These are phyloP conservation scores for Nymphicus hollandicus DNA, from an alignment of 2,113 vertebrate species.

Conservation along the genomic window DNA sequence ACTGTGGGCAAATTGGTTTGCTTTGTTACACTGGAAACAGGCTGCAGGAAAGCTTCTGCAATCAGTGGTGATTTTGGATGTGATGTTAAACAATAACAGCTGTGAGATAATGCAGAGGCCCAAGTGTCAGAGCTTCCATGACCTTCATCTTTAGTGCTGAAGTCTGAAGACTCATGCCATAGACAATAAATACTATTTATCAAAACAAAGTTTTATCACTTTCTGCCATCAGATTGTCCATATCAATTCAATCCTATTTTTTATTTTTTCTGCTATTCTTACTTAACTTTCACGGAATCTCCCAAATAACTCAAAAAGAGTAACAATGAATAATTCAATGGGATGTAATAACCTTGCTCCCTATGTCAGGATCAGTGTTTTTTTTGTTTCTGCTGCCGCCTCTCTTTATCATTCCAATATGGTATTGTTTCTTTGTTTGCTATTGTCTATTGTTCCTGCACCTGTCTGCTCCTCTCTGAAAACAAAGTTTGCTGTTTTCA, in stretches of 20 bases:
- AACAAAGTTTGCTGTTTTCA: not conserved
- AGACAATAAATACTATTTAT: not conserved
- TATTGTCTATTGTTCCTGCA: not conserved
- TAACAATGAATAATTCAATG: not conserved
- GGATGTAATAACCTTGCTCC: not conserved
- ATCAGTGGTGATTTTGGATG: not conserved
- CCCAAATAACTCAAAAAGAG: not conserved
- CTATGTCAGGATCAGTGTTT: not conserved
- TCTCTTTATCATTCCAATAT: not conserved
- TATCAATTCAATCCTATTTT: not conserved
- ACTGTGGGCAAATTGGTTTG: not conserved
- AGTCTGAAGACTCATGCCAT: not conserved
- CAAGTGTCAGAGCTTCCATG: fast-evolving
- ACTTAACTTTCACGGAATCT: not conserved
- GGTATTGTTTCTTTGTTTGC: not conserved
- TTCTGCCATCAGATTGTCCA: not conserved
- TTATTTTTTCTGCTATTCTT: not conserved
- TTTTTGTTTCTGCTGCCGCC: not conserved
- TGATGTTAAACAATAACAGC: not conserved
- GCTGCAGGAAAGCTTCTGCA: not conserved
- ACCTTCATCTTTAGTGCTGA: not conserved
- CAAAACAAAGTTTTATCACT: not conserved
- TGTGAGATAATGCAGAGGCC: not conserved
- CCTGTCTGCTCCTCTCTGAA: not conserved
- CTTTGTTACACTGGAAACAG: not conserved